phyloP scores from a whole-genome alignment of 2,113 vertebrate genomes.

The Ia io region DNA sequence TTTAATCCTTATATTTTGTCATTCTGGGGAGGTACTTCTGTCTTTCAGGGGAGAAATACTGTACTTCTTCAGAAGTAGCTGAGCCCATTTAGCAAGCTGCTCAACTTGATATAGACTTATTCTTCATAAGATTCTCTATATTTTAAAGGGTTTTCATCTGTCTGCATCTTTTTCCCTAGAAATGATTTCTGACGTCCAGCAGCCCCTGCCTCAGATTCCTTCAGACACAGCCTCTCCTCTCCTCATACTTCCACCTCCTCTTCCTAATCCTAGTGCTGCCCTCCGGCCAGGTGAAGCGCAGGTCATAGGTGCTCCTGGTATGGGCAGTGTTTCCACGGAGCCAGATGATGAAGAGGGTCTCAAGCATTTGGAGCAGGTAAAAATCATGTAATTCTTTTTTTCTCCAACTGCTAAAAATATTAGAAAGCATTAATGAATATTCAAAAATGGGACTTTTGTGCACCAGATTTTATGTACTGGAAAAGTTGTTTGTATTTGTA shows the following conservation, averaged over 20 bases:
- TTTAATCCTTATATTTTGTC: background rate
- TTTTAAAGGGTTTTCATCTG: conserved; percentile 41
- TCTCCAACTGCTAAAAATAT: fast-evolving
- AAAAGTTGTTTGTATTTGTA: conserved; percentile 51
- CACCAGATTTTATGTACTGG: background rate
- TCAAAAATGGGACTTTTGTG: background rate
- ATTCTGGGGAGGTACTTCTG: background rate
- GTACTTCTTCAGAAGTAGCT: background rate
- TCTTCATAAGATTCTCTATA: background rate
- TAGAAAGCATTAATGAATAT: conserved; percentile 5
- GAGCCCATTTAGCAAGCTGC: background rate
- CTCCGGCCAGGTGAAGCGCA: conserved; percentile 78
- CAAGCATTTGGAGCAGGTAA: conserved; percentile 97
- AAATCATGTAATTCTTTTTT: background rate
- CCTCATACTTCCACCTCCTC: conserved; percentile 78
- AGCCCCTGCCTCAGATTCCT: conserved; percentile 81
- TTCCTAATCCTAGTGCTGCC: conserved; percentile 79
- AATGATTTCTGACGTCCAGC: conserved; percentile 83
- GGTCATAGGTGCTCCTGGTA: conserved; percentile 83
- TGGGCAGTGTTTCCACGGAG: conserved; percentile 84
- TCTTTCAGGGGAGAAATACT: background rate
- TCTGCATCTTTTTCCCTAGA: conserved; percentile 79
- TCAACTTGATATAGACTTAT: background rate
- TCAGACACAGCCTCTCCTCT: conserved; percentile 81
- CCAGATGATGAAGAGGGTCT: conserved; percentile 97